A percentile compares a stretch with the other conserved stretches of the same genome.
phyloP scores from a whole-genome alignment of 2,113 vertebrate genomes.

The Leucopsar rothschildi region DNA sequence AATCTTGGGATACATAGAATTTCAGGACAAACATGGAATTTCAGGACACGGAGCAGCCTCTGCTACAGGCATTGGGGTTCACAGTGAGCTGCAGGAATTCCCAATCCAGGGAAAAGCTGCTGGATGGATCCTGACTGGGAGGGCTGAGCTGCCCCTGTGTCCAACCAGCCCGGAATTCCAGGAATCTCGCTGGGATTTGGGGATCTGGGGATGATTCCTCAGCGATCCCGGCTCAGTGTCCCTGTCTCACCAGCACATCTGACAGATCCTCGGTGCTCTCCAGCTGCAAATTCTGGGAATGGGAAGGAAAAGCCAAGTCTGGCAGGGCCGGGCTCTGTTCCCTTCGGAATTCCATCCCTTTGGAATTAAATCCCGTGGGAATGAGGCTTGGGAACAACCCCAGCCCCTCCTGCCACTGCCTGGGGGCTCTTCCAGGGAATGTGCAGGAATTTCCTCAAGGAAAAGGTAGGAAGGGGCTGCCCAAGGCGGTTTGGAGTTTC shows the following conservation, averaged over 20 bases:
- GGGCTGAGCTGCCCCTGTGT: neutral
- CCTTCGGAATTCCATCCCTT: neutral
- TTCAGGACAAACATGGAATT: neutral
- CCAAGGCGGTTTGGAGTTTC: neutral
- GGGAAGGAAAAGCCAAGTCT: neutral
- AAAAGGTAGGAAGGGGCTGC: neutral
- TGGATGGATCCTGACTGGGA: too few relatives aligned
- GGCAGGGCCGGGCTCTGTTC: neutral
- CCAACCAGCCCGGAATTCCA: neutral
- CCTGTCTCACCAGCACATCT: constrained; percentile 68
- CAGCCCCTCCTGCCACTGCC: neutral
- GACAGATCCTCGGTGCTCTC: constrained; percentile 70
- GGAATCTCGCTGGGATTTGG: too few relatives aligned
- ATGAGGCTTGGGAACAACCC: neutral
- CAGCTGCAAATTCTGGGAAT: constrained; percentile 71
- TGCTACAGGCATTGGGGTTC: neutral
- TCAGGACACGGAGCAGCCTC: neutral
- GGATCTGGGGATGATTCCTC: neutral
- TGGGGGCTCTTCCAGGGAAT: neutral
- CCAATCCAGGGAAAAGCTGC: neutral
- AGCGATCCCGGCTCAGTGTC: neutral
- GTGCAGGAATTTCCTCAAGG: neutral
- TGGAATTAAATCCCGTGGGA: fast-evolving
- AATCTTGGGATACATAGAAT: neutral
- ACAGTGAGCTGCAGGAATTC: neutral